Conservation (phyloP, 2,888 invertebrate genomes). For the Sarcophaga caerulescens region DNA sequence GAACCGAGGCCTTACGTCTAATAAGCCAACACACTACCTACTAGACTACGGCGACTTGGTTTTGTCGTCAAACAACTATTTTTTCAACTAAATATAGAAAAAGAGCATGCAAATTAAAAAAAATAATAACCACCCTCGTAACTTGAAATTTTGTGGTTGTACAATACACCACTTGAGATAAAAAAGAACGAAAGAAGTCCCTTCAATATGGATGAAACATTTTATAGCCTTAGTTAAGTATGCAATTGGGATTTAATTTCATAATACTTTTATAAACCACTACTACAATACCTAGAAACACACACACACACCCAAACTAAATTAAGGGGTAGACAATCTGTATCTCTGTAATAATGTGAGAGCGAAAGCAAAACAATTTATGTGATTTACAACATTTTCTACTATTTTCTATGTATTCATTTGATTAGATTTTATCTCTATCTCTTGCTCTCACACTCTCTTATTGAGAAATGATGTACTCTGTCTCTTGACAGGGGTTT, state of each 20-base stretch:
- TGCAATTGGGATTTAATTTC: slow-evolving; percentile 59
- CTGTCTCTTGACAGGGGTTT: background rate
- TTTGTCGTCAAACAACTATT: too few species aligned
- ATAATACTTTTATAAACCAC: slow-evolving; percentile 42
- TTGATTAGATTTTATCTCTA: slow-evolving; percentile 33
- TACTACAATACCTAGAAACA: slow-evolving; percentile 6
- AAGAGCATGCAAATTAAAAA: too few species aligned
- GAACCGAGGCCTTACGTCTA: too few species aligned
- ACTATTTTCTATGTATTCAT: slow-evolving; percentile 42
- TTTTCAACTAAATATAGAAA: too few species aligned
- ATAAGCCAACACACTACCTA: too few species aligned
- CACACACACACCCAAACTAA: background rate
- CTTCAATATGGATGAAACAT: background rate
- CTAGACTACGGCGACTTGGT: too few species aligned
- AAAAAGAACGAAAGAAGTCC: background rate
- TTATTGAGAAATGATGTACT: background rate
- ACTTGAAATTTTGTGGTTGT: background rate
- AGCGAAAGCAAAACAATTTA: background rate
- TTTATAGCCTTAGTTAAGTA: slow-evolving; percentile 48
- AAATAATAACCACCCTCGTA: background rate
- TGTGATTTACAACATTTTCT: slow-evolving; percentile 18
- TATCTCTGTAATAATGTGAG: slow-evolving; percentile 20
- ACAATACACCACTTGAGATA: background rate
- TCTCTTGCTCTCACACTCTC: background rate
- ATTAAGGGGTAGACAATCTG: background rate